These are phyloP conservation scores for Prionailurus bengalensis DNA, from an alignment of 2,113 vertebrate genomes.

Conservation along the genomic window DNA sequence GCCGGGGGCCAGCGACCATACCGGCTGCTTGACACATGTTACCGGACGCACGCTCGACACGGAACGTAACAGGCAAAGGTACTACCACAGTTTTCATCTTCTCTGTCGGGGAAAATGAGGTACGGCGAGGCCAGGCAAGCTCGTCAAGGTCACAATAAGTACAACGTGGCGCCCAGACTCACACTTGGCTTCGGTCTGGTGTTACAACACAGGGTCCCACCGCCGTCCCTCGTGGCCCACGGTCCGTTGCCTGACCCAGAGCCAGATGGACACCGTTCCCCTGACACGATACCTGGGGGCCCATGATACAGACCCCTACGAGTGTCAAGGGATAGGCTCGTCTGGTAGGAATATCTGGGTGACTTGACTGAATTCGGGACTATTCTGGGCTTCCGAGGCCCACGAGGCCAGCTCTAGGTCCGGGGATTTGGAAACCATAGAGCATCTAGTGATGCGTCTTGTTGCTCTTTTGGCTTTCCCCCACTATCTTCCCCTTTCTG, in stretches of 20 bases:
- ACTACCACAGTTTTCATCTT: neutral
- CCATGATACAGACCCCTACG: neutral
- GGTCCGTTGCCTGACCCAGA: neutral
- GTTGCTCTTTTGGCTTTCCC: neutral
- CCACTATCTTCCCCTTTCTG: neutral
- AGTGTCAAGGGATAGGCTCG: neutral
- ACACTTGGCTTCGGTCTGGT: neutral
- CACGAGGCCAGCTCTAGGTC: neutral
- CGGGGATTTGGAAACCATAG: neutral
- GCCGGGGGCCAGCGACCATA: neutral
- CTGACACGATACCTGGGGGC: neutral
- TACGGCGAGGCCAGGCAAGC: neutral
- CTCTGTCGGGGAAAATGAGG: neutral
- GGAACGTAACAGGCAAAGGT: neutral
- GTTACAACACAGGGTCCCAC: neutral
- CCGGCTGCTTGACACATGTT: accelerated
- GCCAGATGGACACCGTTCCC: neutral
- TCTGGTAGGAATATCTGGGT: neutral
- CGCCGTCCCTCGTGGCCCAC: neutral
- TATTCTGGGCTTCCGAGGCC: neutral
- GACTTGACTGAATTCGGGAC: neutral
- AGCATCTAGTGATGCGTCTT: neutral
- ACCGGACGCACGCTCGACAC: neutral
- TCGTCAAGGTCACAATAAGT: neutral
- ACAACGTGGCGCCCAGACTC: neutral